Evolutionary conservation across 2,888 invertebrate species (phyloP), one percentile per base, ranked within the genome.

Genomic region (Julus scanicus): DNA sequence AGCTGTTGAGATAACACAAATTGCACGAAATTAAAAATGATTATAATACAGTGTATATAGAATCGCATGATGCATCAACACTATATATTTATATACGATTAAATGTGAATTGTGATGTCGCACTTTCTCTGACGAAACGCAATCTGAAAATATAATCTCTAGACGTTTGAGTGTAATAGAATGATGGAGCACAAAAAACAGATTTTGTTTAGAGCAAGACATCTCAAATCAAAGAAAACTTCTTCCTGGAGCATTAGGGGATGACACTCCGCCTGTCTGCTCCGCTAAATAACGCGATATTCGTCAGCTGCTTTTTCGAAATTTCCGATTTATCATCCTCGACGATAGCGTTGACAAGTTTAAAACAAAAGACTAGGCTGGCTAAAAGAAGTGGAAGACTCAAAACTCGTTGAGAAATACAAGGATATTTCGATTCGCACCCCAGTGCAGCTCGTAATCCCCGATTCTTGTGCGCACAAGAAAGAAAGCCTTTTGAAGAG

Each of bases 401-500:
- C 29, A 49, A 9, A 15, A 1, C 8, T 53, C 13, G 53, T 17
- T 71, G 71, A 8, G 71, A 5, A 20, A 20, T 3, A 44, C 71
- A 0, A 8, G 6, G 71, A 29, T 20, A 29, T 71, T 71, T 71
- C 29, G 20, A 20, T 71, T n/a, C 4, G 63, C 63, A 71, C 29
- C 20, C 71, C 9, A 71, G 20, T 29, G 37, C 11, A 37, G 80
- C 37, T 37, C 80, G 13, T 80, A 80, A 80, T 80, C 80, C 80
- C 11, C 37, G 37, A 37, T 80, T 37, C 80, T 15, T 13, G 80
- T 29, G 29, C 71, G 29, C 71, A 11, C n/a, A 2, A 1, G 71
- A 29, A 71, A 80, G 80, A 80, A 80, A 80, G 37, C 80, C 37
- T 13, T 80, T 13, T 80, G 80, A 80, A 80, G 80, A 80, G 80